Evolutionary conservation across 2,888 invertebrate species (phyloP).

Genomic region (Lycia hirtaria): DNA sequence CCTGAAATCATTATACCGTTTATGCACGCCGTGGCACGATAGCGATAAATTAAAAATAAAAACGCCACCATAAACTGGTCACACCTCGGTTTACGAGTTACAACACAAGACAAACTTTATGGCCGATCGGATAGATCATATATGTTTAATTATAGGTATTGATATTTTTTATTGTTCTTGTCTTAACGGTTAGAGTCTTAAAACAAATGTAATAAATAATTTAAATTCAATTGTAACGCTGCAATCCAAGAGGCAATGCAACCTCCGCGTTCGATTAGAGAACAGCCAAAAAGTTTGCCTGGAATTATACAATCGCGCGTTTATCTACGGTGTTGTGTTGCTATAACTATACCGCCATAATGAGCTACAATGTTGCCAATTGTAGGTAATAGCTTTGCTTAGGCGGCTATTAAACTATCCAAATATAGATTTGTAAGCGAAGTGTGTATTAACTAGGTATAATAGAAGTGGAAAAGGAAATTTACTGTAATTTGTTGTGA

Average conservation of each 20-base stretch:
- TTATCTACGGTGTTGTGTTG: conserved; percentile 27
- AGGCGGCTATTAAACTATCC: conserved; percentile 17
- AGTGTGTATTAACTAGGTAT: background rate
- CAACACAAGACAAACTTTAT: background rate
- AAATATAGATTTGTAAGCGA: conserved; percentile 23
- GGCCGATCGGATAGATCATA: too few species aligned
- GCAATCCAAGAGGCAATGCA: too few species aligned
- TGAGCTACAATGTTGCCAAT: conserved; percentile 25
- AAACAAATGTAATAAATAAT: too few species aligned
- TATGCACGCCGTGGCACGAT: conserved; percentile 42
- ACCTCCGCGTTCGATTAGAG: background rate
- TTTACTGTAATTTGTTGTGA: background rate
- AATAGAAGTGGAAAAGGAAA: background rate
- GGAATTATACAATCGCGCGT: conserved; percentile 3
- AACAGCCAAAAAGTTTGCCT: background rate
- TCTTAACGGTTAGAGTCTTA: too few species aligned
- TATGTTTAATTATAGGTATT: too few species aligned
- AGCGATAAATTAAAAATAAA: conserved; percentile 57
- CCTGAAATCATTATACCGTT: conserved; percentile 9
- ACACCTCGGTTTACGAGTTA: conserved; percentile 53
- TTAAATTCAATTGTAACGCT: too few species aligned
- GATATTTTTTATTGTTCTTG: too few species aligned
- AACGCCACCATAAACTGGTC: conserved; percentile 57
- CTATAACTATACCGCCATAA: conserved; percentile 19
- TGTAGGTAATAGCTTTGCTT: conserved; percentile 4